phyloP scores from a whole-genome alignment of 2,113 vertebrate species.

The Mus musculus region DNA sequence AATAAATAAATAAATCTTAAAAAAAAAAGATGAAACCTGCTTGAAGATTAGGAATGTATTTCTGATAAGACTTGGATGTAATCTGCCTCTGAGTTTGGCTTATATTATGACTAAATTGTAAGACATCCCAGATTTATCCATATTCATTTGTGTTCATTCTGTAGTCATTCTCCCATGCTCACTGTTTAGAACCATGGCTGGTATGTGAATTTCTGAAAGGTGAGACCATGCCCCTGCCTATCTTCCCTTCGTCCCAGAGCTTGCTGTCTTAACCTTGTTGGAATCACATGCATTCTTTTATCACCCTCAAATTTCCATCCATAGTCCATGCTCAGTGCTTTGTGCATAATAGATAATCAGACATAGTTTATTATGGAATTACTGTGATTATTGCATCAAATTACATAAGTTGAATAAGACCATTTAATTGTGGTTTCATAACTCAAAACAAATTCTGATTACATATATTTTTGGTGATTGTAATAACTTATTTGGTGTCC shows the following conservation, averaged over 20 bases:
- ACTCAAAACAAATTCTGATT: background rate
- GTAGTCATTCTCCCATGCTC: background rate
- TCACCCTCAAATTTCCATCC: background rate
- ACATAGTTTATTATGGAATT: background rate
- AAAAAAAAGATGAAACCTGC: background rate
- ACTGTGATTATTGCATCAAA: background rate
- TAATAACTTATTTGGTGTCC: background rate
- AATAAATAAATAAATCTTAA: too few species aligned
- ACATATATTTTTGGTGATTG: background rate
- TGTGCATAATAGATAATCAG: background rate
- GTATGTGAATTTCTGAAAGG: background rate
- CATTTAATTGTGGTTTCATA: background rate
- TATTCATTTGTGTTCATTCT: background rate
- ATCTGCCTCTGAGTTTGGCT: background rate
- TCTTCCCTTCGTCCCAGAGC: background rate
- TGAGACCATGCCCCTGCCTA: background rate
- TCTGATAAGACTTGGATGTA: background rate
- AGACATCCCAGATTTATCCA: too few species aligned
- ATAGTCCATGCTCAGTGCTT: background rate
- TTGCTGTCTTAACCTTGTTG: background rate
- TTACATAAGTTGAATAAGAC: background rate
- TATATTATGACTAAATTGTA: background rate
- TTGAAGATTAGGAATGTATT: background rate
- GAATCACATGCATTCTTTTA: background rate
- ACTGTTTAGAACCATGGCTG: background rate